Conservation (phyloP, 2,888 invertebrate species). For the Melieria crassipennis region DNA sequence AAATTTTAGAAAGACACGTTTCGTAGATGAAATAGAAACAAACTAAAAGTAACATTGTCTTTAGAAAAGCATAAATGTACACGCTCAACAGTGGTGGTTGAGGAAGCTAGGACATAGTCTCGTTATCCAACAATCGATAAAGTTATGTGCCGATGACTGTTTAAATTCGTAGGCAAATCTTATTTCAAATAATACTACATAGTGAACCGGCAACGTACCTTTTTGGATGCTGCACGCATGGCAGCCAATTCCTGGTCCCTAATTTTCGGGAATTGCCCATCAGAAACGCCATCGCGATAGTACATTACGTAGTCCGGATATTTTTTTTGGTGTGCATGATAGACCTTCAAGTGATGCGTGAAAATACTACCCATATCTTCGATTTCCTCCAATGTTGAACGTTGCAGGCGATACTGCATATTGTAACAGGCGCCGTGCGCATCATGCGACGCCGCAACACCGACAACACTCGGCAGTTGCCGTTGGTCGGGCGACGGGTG, state of each 20-base stretch:
- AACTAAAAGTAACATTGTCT: no score
- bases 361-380: conserved; percentile 76
- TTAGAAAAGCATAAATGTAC: no score
- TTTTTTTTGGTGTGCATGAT: conserved; percentile 65
- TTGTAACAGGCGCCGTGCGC: conserved; percentile 75
- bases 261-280: conserved; percentile 81
- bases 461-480: conserved; percentile 72
- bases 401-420: conserved; percentile 81
- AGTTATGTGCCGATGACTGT: no score
- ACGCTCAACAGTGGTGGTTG: no score
- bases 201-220: conserved; percentile 39
- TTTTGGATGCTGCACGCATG: conserved; percentile 76
- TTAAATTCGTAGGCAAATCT: no score
- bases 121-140: no score
- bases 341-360: conserved; percentile 72
- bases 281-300: conserved; percentile 88
- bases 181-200: no score
- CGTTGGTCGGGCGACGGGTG: conserved; percentile 85
- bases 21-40: no score
- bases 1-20: no score
- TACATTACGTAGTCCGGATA: conserved; percentile 73
- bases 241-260: conserved; percentile 71
- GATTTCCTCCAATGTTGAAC: conserved; percentile 79
- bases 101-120: no score
- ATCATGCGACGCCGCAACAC: conserved; percentile 81